Evolutionary conservation across 2,888 invertebrate genomes (phyloP), one percentile per base, ranked within the genome.

Genomic region (Cosmorhoe ocellata): DNA sequence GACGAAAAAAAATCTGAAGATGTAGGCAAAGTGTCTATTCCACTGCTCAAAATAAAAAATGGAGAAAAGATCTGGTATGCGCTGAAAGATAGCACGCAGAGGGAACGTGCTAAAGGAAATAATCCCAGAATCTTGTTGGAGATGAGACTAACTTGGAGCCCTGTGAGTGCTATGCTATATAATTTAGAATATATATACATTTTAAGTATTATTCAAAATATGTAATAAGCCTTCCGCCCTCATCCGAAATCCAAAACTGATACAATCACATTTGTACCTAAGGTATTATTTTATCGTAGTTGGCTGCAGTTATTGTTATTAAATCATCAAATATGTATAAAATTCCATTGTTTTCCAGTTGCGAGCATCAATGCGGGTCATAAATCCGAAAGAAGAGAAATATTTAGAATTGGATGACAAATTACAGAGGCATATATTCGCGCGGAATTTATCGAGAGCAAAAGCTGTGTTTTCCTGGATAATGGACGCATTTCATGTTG

Each of bases 1-100:
- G 99, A 99, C 75, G 99, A 99, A 82, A 98, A 97, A 80, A 98
- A 97, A 81, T 95, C 95, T 4, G 99, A 99, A 83, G 98, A 98
- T 77, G 89, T 99, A 9, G 99, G 98, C 22, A 97, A 95, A 85
- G 89, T 98, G 4, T 93, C 94, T 8, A 95, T 99, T 71, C 98
- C 98, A 0, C 82, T 99, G 51, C 84, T 98, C 40, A 91, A 93
- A 70, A 94, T 99, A 65, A 91, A 93, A 59, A 96, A 95, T 74
- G 95, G 96, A 0, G 95, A 96, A 66, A 96, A 96, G 75, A 92
- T 95, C 68, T 99, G 99, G 99, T 99, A 97, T 80, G 95, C 96
- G 0, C 90, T 99, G 28, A 99, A 99, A 81, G 99, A 99, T 76
- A 94, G 95, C 71, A 98, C 97, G 69, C 89, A 98, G 49, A 91